Evolutionary conservation across 2,888 invertebrate genomes (phyloP).

Genomic region (Apotomis capreana): DNA sequence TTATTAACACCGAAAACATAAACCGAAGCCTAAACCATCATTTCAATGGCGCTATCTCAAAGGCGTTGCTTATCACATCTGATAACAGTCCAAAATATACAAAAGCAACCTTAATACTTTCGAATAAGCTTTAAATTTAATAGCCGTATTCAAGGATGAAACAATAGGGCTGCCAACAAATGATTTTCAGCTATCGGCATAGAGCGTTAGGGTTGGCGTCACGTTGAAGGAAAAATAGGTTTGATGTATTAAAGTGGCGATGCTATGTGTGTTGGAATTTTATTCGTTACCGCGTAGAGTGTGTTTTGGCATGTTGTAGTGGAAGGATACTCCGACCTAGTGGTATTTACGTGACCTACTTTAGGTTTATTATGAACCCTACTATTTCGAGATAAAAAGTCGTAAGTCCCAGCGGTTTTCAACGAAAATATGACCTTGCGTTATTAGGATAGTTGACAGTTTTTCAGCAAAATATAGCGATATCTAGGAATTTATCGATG

Average conservation of each 20-base stretch:
- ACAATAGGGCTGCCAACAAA: conserved; percentile 2
- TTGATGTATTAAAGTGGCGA: not conserved
- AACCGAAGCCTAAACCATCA: conserved; percentile 16
- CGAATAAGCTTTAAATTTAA: not conserved
- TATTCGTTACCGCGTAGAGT: not conserved
- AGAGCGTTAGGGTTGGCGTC: not conserved
- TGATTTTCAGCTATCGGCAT: not conserved
- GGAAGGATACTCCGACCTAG: conserved; percentile 48
- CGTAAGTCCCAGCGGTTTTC: not conserved
- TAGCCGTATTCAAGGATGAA: not conserved
- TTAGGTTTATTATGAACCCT: conserved; percentile 38
- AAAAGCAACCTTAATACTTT: conserved; percentile 1
- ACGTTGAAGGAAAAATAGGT: not conserved
- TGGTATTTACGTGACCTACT: conserved; percentile 60
- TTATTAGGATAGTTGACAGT: conserved; percentile 8
- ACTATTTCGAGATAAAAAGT: not conserved
- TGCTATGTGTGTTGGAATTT: not conserved
- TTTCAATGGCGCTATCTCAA: conserved; percentile 19
- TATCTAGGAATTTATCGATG: conserved; percentile 16
- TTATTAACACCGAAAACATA: conserved; percentile 26
- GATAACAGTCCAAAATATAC: conserved; percentile 1
- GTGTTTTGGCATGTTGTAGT: conserved; percentile 5
- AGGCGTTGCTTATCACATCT: conserved; percentile 15
- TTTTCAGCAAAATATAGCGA: conserved; percentile 16
- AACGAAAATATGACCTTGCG: not conserved